phyloP scores from a whole-genome alignment of 1,140 invertebrate species.

The Argopecten irradians region DNA sequence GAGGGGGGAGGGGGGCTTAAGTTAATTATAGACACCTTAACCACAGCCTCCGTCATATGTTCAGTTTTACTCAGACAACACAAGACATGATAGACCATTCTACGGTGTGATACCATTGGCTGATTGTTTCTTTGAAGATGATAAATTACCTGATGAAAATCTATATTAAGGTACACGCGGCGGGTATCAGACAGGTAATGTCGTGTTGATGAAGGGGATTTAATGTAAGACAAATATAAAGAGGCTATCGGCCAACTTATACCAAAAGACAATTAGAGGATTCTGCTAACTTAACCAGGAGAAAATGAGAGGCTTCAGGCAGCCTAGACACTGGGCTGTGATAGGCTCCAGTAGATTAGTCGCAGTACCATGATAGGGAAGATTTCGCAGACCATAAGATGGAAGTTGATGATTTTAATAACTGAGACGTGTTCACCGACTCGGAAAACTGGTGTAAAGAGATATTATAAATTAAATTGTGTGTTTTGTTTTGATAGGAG shows the following conservation, averaged over 20 bases:
- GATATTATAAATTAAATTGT: no score
- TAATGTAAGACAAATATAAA: background rate
- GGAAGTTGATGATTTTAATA: no score
- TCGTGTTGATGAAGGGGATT: background rate
- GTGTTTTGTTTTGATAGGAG: no score
- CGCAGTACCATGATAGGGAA: background rate
- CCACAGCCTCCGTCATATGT: no score
- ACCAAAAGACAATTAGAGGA: background rate
- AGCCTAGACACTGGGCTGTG: background rate
- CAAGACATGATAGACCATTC: background rate
- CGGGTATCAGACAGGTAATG: background rate
- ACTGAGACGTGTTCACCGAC: no score
- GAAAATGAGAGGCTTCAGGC: background rate
- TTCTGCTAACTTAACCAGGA: background rate
- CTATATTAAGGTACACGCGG: background rate
- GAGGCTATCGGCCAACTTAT: slow-evolving; percentile 2
- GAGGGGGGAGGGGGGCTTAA: no score
- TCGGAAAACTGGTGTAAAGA: no score
- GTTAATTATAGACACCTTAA: no score
- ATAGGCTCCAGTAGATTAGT: background rate
- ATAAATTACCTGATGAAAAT: background rate
- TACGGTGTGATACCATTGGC: background rate
- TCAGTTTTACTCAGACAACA: background rate
- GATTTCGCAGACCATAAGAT: no score
- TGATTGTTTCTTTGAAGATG: slow-evolving; percentile 13